These are phyloP conservation scores for Macrotis lagotis DNA, from an alignment of 2,113 vertebrate genomes.

Conservation along the genomic window DNA sequence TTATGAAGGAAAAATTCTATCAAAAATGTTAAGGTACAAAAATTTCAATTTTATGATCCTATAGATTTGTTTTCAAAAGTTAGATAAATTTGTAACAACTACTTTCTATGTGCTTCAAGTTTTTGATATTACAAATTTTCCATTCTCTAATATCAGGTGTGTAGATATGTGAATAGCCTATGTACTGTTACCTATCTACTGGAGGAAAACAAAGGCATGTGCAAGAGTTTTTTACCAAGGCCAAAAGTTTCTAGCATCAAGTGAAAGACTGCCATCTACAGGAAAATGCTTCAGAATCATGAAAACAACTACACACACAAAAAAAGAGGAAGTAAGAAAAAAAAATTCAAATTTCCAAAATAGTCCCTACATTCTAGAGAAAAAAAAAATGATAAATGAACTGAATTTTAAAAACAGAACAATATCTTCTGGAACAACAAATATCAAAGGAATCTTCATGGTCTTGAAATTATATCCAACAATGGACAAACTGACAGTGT, in stretches of 20 bases:
- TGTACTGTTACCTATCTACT: neutral
- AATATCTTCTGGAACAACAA: neutral
- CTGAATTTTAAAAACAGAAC: neutral
- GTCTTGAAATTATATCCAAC: neutral
- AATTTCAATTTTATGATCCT: conserved; percentile 16
- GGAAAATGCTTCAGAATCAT: neutral
- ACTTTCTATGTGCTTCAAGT: neutral
- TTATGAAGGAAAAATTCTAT: conserved; percentile 21
- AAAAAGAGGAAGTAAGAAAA: neutral
- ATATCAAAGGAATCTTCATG: neutral
- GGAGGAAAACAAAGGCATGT: neutral
- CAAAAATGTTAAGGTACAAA: conserved; percentile 38
- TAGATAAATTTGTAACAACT: neutral
- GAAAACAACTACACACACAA: neutral
- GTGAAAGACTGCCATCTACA: conserved; percentile 56
- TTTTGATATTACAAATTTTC: neutral
- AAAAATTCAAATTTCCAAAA: neutral
- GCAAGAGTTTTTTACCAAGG: conserved; percentile 9
- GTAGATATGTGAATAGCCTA: neutral
- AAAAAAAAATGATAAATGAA: neutral
- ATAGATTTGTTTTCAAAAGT: conserved; percentile 30
- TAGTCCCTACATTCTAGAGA: neutral
- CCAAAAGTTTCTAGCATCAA: neutral
- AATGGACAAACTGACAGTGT: neutral
- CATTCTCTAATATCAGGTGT: neutral